Evolutionary conservation across 1,140 invertebrate species (phyloP), one percentile per base, ranked within the genome.

Genomic region (Diprion similis): DNA sequence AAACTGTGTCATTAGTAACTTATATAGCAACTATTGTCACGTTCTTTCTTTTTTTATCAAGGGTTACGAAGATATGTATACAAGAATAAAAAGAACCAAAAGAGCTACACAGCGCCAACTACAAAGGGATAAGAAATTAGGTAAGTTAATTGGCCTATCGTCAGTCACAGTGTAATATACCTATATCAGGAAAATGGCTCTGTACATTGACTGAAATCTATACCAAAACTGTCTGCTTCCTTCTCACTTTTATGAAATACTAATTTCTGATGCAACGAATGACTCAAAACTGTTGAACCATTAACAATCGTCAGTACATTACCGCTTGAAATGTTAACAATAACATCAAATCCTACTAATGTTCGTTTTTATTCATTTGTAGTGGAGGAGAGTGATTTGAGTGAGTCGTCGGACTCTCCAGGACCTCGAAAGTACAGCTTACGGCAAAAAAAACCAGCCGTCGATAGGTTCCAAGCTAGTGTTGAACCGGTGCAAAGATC

Each of bases 31-130:
- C 68, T 59, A 45, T 73, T 66, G 59, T 73, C 72, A 66, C n/a
- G 72, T 73, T 71, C 18, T 69, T 71, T 59, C 70, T 66, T 69
- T 17, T 65, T 59, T 46, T 45, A 69, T 79, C 46, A 71, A 89
- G 85, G 85, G 87, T 11, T 90, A 84, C 74, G 86, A 89, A 65
- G 91, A 92, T 77, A 92, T 92, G 90, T 92, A 92, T 73, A 90
- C 90, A 17, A 82, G 90, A 76, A 90, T 92, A 9, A 92, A 92
- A 76, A 83, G 91, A 75, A 87, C 89, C 18, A 85, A 89, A 75
- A 85, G 90, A 75, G 82, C 81, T 46, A 81, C 86, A 1, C 86
- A 88, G 73, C 81, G 85, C 75, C 85, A 88, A 78, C 73, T 86
- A 73, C 82, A 85, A 70, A 82, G 86, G 70, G 80, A 84, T 76